Evolutionary conservation across 2,113 vertebrate genomes (phyloP).

Genomic region (Cyprinodon brontotheroides): DNA sequence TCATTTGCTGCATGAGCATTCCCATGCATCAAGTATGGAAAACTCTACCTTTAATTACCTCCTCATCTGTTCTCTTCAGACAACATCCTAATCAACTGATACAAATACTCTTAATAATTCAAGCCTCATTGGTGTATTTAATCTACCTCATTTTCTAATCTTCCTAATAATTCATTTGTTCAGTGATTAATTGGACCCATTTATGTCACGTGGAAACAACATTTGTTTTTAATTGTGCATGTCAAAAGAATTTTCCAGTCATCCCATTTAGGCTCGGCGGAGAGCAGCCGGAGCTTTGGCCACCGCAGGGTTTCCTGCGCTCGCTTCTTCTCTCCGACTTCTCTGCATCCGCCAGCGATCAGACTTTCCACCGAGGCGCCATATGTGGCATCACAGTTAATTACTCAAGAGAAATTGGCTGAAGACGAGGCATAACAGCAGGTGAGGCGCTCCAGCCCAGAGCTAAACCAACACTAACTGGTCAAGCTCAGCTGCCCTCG

Average conservation of each 20-base stretch:
- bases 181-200: constrained; percentile 67
- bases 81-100: constrained; percentile 54
- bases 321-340: constrained; percentile 12
- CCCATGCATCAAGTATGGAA: constrained; percentile 13
- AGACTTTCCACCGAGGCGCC: constrained; percentile 44
- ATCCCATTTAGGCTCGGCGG: constrained; percentile 34
- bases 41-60: constrained; percentile 40
- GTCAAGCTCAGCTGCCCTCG: constrained; percentile 67
- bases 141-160: constrained; percentile 73
- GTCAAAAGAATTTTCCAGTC: constrained; percentile 63
- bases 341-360: constrained; percentile 51
- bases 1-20: background rate
- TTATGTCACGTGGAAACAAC: constrained; percentile 67
- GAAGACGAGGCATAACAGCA: constrained; percentile 68
- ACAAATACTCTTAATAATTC: constrained; percentile 72
- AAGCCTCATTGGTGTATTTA: constrained; percentile 74
- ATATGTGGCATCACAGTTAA: constrained; percentile 74
- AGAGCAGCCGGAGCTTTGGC: constrained; percentile 37
- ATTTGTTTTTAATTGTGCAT: constrained; percentile 74
- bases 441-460: constrained; percentile 65
- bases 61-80: constrained; percentile 31
- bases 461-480: constrained; percentile 73
- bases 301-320: constrained; percentile 37
- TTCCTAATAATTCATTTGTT: constrained; percentile 75
- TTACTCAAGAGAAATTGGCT: constrained; percentile 73